Evolutionary conservation across 1,140 invertebrate species (phyloP), one percentile per base, ranked within the genome.

Genomic region (Sitophilus oryzae): DNA sequence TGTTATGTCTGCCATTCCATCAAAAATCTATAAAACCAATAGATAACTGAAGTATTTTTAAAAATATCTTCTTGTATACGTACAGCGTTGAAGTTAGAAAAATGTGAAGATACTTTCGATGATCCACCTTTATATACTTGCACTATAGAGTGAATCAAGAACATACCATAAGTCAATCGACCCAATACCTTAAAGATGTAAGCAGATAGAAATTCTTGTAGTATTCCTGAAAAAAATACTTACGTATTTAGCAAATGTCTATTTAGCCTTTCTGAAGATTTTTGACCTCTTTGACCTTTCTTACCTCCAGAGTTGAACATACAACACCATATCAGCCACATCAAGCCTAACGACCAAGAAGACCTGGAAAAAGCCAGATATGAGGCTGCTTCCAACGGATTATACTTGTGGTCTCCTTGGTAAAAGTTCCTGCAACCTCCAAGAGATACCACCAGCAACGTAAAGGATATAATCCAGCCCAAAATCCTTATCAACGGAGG

Each of bases 11-110:
- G 54, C 58, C 20, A 54, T 43, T 37, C 35, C 53, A 21, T 54
- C 43, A 43, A 55, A 63, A 14, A 59, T 15, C 60, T 62, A 37
- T 20, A 61, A 56, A 1, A n/a, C n/a, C n/a, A n/a, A n/a, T n/a
- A n/a, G n/a, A n/a, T n/a, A n/a, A n/a, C n/a, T n/a, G n/a, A n/a
- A n/a, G n/a, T n/a, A n/a, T n/a, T n/a, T n/a, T n/a, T n/a, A n/a
- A 45, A 22, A 35, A 18, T 36, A 19, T 35, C 36, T 11, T 43
- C 30, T 10, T 20, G 11, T 35, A 23, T 30, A 49, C 49, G 44
- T 52, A 61, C 61, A 10, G 56, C 35, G 21, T 50, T 59, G 36
- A 63, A 56, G 56, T 63, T 56, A 6, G 59, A 56, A 37, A 63
- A 63, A 16, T 54, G 53, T 25, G 37, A 52, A 1, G 61, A 43